Evolutionary conservation across 1,140 invertebrate genomes (phyloP), one percentile per base, ranked within the genome.

Genomic region (Pseudomyrmex concolor): DNA sequence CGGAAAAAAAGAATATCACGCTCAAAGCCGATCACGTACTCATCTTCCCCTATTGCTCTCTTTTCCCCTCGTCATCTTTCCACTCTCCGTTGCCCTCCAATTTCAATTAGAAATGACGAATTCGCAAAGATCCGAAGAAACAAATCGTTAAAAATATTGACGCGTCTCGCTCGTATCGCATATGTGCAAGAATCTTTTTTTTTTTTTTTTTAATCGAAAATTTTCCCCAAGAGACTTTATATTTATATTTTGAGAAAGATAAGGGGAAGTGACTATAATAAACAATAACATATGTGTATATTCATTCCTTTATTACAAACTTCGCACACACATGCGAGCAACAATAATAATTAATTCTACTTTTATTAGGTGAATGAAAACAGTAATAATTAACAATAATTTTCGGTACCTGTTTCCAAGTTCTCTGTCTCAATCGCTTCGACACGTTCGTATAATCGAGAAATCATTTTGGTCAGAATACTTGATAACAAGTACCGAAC

Each of bases 251-350:
- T 7, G 34, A 34, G 34, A 34, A 34, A 34, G 34, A 34, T 34
- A 34, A n/a, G 25, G 19, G 8, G 2, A 17, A n/a, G 0, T 15
- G 5, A 4, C 17, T 68, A 48, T 48, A 68, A 60, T 59, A 71
- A 70, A 78, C 57, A 70, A 59, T 70, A 70, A 59, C 64, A 25
- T 59, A 22, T 8, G 57, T n/a, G 50, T 59, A 15, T 80, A 10
- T 80, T 80, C n/a, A 80, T 71, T 71, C 50, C 70, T 89, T 89
- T 89, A 89, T 86, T 89, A 87, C 57, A 87, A 87, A 89, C 57
- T 34, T 34, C 34, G 55, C 50, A 64, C 81, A 51, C 62, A 17
- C 51, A 59, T 45, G 81, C 84, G 17, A 76, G 15, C 82, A 89
- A 87, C 85, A 64, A 76, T 63, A 34, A 80, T 70, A 86, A 85